Base-by-base conservation (phyloP, 2,113 vertebrate species). In the Synchiropus splendidus region DNA sequence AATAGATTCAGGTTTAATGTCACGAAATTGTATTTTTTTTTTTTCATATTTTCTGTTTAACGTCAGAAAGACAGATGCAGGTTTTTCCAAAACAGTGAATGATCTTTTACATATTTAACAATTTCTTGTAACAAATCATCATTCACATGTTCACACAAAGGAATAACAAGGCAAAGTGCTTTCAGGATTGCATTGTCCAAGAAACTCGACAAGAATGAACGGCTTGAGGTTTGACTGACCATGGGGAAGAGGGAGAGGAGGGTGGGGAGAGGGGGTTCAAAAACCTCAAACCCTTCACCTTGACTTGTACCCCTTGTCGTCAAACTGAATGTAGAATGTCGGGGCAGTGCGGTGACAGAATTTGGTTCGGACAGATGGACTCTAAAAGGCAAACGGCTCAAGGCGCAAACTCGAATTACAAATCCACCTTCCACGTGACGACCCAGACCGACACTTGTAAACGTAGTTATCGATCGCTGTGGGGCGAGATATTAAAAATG, bases 141-240 rank as follows among this genome's bases (percentile, higher is more conserved):
- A 85, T 83, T 85, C 80, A 85, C 81, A 77, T 83, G 83, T 85
- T 83, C 74, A 81, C 83, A 84, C 77, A 68, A 84, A 79, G 80
- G 82, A 83, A 83, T 79, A 85, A 84, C 81, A 85, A 85, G 85
- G 83, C 83, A 86, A 86, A 86, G 85, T 86, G 85, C 83, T 85
- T 85, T 85, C 85, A 83, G 85, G 83, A 85, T 86, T 86, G 85
- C 83, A 85, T 86, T 83, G 77, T 85, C 67, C 66, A 77, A 73
- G 64, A 80, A 63, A 66, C 10, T 53, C 49, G 68, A 73, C 16
- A 67, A 71, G 64, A 66, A 83, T 78, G 74, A 86, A 85, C 79
- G 83, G 82, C 82, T 86, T 86, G 79, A 84, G 77, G 76, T 2
- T 82, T 80, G 58, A 48, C 21, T 27, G 21, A 27, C 21, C 21